A percentile compares a stretch with the other conserved stretches of the same genome.
phyloP scores from a whole-genome alignment of 1,140 invertebrate genomes.

The Scaptomyza hsui region DNA sequence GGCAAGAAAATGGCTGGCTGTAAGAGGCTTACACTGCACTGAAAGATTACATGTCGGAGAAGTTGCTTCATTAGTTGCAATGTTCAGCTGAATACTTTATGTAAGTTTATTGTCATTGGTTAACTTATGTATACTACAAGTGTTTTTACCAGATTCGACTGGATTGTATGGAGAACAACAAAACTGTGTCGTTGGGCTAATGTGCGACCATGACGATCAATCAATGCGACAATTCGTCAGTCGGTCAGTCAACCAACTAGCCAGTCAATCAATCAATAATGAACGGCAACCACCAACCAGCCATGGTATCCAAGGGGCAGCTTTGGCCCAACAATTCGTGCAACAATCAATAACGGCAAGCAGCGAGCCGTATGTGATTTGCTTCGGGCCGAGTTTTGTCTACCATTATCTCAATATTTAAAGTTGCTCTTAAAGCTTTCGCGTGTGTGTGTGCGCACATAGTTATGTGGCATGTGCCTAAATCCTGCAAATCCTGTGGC shows the following conservation, averaged over 20 bases:
- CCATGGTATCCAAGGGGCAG: slow-evolving; percentile 29
- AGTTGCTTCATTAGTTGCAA: background rate
- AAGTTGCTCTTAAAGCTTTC: slow-evolving; percentile 50
- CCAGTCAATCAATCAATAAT: slow-evolving; percentile 67
- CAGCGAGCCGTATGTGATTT: slow-evolving; percentile 28
- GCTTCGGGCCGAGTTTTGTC: slow-evolving; percentile 2
- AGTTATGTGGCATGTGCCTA: slow-evolving; percentile 12
- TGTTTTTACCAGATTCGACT: too few relatives aligned
- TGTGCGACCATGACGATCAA: slow-evolving; percentile 52
- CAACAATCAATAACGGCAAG: slow-evolving; percentile 59
- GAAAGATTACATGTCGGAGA: slow-evolving; percentile 7
- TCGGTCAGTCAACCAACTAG: slow-evolving; percentile 53
- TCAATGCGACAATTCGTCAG: slow-evolving; percentile 70
- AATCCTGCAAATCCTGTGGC: slow-evolving; percentile 45
- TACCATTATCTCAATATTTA: slow-evolving; percentile 33
- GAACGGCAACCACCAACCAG: slow-evolving; percentile 12
- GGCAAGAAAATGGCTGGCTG: slow-evolving; percentile 11
- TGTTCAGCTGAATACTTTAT: too few relatives aligned
- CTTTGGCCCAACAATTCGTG: slow-evolving; percentile 43
- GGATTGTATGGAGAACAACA: background rate
- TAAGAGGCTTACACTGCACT: slow-evolving; percentile 2
- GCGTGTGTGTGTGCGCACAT: slow-evolving; percentile 43
- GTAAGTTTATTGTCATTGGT: background rate
- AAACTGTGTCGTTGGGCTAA: slow-evolving; percentile 28
- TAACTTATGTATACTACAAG: background rate